These are phyloP conservation scores for Xyliphius kryptos DNA, from an alignment of 2,113 vertebrate genomes.

Conservation along the genomic window DNA sequence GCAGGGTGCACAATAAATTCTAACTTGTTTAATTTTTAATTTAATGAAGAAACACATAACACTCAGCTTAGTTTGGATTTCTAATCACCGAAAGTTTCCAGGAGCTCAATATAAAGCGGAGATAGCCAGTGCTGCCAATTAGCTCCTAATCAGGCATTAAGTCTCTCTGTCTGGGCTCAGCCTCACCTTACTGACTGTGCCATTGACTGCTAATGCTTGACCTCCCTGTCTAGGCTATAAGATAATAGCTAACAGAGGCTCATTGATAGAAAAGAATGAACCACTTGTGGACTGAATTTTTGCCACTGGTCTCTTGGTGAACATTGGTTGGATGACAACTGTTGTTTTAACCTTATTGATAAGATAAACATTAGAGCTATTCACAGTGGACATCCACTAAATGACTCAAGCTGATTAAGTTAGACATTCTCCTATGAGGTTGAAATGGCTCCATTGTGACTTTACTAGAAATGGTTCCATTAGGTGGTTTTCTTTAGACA, in stretches of 20 bases:
- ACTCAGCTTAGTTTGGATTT: too few relatives aligned
- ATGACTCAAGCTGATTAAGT: conserved; percentile 26
- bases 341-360: conserved; percentile 25
- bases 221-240: conserved; percentile 22
- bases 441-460: conserved; percentile 22
- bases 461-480: too few relatives aligned
- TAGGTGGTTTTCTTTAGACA: conserved; percentile 11
- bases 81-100: too few relatives aligned
- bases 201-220: conserved; percentile 23
- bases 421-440: conserved; percentile 20
- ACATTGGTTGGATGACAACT: conserved; percentile 28
- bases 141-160: conserved; percentile 27
- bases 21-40: too few relatives aligned
- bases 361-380: conserved; percentile 31
- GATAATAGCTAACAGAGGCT: conserved; percentile 38
- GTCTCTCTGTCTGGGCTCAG: conserved; percentile 14
- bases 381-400: conserved; percentile 21
- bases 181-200: conserved; percentile 25
- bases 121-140: conserved; percentile 22
- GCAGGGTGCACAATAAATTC: background rate
- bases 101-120: conserved; percentile 7
- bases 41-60: too few relatives aligned
- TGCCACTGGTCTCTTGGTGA: conserved; percentile 8
- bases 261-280: conserved; percentile 38
- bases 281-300: conserved; percentile 20